phyloP scores from a whole-genome alignment of 2,888 invertebrate species.

The Andrena minutula region DNA sequence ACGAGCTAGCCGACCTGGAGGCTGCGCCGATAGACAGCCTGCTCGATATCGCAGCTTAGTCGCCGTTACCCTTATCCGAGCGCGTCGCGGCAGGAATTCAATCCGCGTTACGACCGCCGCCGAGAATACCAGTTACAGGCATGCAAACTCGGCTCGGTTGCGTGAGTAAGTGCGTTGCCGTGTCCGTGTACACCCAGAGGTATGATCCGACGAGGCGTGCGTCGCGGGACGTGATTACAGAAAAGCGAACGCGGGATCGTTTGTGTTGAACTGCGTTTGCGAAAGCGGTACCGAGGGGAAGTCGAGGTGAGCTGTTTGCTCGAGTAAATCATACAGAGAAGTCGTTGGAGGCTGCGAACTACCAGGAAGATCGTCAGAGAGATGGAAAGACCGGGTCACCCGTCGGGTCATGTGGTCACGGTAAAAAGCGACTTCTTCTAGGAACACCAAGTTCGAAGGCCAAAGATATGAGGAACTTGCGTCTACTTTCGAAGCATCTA shows the following conservation, averaged over 20 bases:
- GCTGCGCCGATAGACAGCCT: slow-evolving; percentile 25
- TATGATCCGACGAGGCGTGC: slow-evolving; percentile 30
- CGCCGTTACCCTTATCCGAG: slow-evolving; percentile 64
- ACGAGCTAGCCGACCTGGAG: slow-evolving; percentile 29
- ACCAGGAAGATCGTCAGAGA: not conserved
- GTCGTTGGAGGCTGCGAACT: not conserved
- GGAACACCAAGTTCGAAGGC: too few relatives aligned
- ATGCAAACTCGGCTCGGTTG: slow-evolving; percentile 48
- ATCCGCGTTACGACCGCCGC: slow-evolving; percentile 51
- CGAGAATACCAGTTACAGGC: slow-evolving; percentile 51
- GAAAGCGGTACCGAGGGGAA: not conserved
- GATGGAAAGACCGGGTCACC: too few relatives aligned
- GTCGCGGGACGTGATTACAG: slow-evolving; percentile 22
- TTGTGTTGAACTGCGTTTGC: slow-evolving; percentile 4
- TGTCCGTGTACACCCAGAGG: slow-evolving; percentile 16
- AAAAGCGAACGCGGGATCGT: slow-evolving; percentile 29
- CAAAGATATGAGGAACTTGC: too few relatives aligned
- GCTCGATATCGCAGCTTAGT: slow-evolving; percentile 56
- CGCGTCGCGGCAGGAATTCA: slow-evolving; percentile 58
- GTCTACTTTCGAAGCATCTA: not conserved
- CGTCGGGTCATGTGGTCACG: too few relatives aligned
- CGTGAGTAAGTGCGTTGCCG: slow-evolving; percentile 44
- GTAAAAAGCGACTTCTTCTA: too few relatives aligned
- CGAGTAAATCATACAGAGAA: not conserved
- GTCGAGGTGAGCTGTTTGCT: not conserved